Evolutionary conservation across 1,140 invertebrate species (phyloP), one percentile per base, ranked within the genome.

Genomic region (Trinorchestia longiramus): DNA sequence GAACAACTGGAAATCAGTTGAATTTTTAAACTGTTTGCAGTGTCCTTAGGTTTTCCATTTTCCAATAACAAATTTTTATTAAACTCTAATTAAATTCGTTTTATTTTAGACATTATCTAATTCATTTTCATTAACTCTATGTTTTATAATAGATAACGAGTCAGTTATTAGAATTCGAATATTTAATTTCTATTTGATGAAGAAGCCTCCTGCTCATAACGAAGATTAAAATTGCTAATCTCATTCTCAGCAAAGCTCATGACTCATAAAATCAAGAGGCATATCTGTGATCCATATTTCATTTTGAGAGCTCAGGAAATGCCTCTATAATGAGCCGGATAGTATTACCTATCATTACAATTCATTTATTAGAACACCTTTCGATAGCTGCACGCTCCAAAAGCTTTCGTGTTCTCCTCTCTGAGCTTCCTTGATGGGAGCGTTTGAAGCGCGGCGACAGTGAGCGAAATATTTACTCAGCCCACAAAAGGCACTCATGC

Each of bases 401-500:
- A 77, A 77, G 11, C 62, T 36, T 90, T 42, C 43, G 40, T 94
- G 92, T 44, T 45, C 44, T 6, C 43, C 92, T 43, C 43, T 47
- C 40, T 94, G 44, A 43, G 47, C 43, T n/a, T 8, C 11, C 15
- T n/a, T 4, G 43, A 43, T 43, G 36, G 92, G 92, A 94, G 92
- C 44, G 92, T 94, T 94, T 45, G 92, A 94, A 45, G 92, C 92
- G 44, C 43, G 92, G 44, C 92, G 92, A 94, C 92, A 94, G 92
- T 40, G 92, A 94, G 92, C 44, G 43, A n/a, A 44, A 94, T 94
- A 94, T 94, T 94, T 94, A 44, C 92, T 40, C 43, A 94, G 92
- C 44, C 92, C 44, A 94, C 92, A 94, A 94, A 94, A 94, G 92
- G 92, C 92, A 45, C 8, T 94, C 43, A 94, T 94, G 92, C 92